A percentile compares a stretch with the other conserved stretches of the same genome.
Conservation (phyloP, 2,113 vertebrate species). For the Apodemus speciosus region DNA sequence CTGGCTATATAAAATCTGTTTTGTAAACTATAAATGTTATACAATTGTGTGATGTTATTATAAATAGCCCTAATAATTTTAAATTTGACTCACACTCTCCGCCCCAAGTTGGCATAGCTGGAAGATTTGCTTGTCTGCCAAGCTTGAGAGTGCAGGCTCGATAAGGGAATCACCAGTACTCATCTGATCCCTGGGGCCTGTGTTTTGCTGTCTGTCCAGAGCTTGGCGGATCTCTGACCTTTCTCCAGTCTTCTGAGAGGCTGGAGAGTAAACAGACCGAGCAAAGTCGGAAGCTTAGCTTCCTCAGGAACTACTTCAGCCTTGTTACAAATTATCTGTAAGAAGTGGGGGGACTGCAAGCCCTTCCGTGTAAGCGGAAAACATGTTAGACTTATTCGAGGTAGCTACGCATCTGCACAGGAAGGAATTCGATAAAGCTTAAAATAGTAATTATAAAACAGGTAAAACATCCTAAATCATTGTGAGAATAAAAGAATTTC, state of each 20-base stretch:
- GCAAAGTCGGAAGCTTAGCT: constrained; percentile 48
- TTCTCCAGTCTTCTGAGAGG: constrained; percentile 11
- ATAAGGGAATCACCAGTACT: constrained; percentile 66
- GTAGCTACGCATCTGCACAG: background rate
- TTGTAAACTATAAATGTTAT: constrained; percentile 30
- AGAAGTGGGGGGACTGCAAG: constrained; percentile 21
- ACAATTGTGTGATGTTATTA: constrained; percentile 52
- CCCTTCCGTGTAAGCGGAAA: constrained; percentile 6
- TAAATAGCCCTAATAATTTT: constrained; percentile 77
- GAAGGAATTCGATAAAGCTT: background rate
- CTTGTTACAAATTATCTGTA: background rate
- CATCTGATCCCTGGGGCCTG: constrained; percentile 56
- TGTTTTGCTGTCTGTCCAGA: constrained; percentile 60
- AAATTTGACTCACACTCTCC: constrained; percentile 74
- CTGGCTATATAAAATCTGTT: background rate
- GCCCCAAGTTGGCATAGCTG: constrained; percentile 46
- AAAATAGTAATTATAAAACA: background rate
- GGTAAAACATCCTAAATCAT: background rate
- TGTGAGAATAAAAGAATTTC: constrained; percentile 16
- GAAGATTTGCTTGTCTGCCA: constrained; percentile 47
- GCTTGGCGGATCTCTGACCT: constrained; percentile 72
- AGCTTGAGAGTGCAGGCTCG: constrained; percentile 51
- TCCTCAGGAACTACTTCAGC: constrained; percentile 7
- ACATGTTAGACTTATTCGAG: background rate
- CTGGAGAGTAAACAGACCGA: background rate